Conservation (phyloP, 2,888 invertebrate genomes). For the Cartodere bifasciata region DNA sequence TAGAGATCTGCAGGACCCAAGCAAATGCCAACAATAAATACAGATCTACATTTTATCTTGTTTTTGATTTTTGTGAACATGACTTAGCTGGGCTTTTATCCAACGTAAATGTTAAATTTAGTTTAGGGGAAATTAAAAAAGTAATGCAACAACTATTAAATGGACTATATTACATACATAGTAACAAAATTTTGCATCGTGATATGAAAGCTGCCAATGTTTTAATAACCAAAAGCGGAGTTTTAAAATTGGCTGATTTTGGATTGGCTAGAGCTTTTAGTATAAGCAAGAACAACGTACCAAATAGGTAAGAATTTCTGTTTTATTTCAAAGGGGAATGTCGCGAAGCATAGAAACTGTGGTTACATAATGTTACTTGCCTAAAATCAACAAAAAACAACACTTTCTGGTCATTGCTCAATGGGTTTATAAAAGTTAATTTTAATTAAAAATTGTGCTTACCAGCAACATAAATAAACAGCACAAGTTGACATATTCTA, state of each 20-base stretch:
- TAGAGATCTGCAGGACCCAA: slow-evolving; percentile 93
- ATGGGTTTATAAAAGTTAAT: too few relatives aligned
- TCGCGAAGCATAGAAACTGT: too few relatives aligned
- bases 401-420: too few relatives aligned
- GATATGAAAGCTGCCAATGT: slow-evolving; percentile 99
- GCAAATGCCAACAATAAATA: slow-evolving; percentile 61
- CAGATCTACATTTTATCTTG: slow-evolving; percentile 82
- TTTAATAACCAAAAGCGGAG: slow-evolving; percentile 87
- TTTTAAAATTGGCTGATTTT: slow-evolving; percentile 93
- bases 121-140: slow-evolving; percentile 92
- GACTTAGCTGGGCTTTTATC: slow-evolving; percentile 93
- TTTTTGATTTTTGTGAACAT: slow-evolving; percentile 98
- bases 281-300: slow-evolving; percentile 71
- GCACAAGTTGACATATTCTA: too few relatives aligned
- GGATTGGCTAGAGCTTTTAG: slow-evolving; percentile 93
- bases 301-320: slow-evolving; percentile 42
- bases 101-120: slow-evolving; percentile 92
- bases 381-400: too few relatives aligned
- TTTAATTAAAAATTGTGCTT: too few relatives aligned
- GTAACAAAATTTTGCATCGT: slow-evolving; percentile 85
- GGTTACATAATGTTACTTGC: too few relatives aligned
- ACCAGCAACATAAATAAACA: too few relatives aligned
- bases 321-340: neutral
- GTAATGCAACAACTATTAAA: slow-evolving; percentile 78
- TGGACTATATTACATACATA: slow-evolving; percentile 92